Evolutionary conservation across 2,888 invertebrate genomes (phyloP), one percentile per base, ranked within the genome.

Genomic region (Iphiclides podalirius): DNA sequence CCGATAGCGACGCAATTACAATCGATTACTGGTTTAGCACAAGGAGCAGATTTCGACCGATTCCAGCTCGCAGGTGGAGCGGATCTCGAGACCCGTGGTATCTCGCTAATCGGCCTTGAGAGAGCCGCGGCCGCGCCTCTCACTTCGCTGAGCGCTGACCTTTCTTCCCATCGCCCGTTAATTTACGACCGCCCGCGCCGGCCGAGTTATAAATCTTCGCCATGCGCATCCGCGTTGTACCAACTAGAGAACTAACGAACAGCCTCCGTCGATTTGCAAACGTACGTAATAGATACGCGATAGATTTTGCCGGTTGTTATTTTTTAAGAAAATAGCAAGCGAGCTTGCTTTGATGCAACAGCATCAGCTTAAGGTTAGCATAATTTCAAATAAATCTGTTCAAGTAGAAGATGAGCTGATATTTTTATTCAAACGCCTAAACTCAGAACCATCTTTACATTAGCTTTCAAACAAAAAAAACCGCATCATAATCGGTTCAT

Each of bases 41-140:
- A 43, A 40, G 48, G 51, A 43, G 48, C 53, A 34, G 39, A 62
- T 66, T 71, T 75, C 64, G 61, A 52, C n/a, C n/a, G n/a, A n/a
- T n/a, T n/a, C 48, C 36, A 42, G 40, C 41, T 48, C 43, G 12
- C 49, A 51, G 53, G 46, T 43, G 48, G 51, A 43, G 48, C 53
- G 31, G 39, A 62, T 66, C 72, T 75, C 64, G 61, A 52, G 57
- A 60, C 70, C 28, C 38, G 20, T 37, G 36, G 61, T 80, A 80
- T 80, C 80, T 75, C 72, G 69, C 66, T 69, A 67, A 80, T 80
- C 80, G 80, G 78, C 81, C 82, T 81, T 83, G 82, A 75, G 72
- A 70, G 68, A 70, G 72, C 70, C 69, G 73, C 64, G 63, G 61
- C 54, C 61, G 64, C 72, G 70, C 65, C 67, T 67, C 72, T 70